These are phyloP conservation scores for Drosophila obscura DNA, from an alignment of 1,140 invertebrate genomes.

Conservation along the genomic window DNA sequence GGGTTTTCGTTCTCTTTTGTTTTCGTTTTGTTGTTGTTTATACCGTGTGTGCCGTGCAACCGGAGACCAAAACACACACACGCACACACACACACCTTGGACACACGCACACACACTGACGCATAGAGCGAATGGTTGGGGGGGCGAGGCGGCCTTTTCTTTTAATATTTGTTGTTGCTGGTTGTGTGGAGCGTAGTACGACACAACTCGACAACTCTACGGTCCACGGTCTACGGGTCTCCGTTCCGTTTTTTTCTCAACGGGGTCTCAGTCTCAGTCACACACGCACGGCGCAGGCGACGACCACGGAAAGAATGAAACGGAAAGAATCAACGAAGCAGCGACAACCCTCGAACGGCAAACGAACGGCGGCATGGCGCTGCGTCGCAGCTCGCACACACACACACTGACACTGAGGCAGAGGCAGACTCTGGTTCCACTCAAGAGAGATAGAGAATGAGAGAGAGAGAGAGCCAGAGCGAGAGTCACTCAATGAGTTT, in stretches of 20 bases:
- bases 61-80: conserved; percentile 3
- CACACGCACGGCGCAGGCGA: conserved; percentile 28
- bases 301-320: conserved; percentile 71
- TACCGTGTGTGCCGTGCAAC: conserved; percentile 1
- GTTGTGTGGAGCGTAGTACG: not conserved
- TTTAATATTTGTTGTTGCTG: conserved; percentile 1
- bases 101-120: conserved; percentile 1
- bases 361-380: not conserved
- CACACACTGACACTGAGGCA: conserved; percentile 12
- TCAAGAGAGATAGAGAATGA: conserved; percentile 2
- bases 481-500: conserved; percentile 56
- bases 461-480: conserved; percentile 15
- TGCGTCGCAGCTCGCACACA: conserved; percentile 9
- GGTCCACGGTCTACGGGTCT: no score
- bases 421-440: not conserved
- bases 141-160: no score
- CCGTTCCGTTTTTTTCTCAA: conserved; percentile 13
- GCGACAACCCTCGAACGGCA: conserved; percentile 73
- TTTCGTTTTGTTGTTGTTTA: conserved; percentile 12
- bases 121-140: conserved; percentile 12
- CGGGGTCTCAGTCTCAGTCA: conserved; percentile 50
- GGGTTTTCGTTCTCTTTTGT: conserved; percentile 7
- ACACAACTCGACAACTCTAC: no score
- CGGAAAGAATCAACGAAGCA: conserved; percentile 58
- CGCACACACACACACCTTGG: not conserved